phyloP scores from a whole-genome alignment of 2,888 invertebrate species.

The Mesorhabditis sp. region DNA sequence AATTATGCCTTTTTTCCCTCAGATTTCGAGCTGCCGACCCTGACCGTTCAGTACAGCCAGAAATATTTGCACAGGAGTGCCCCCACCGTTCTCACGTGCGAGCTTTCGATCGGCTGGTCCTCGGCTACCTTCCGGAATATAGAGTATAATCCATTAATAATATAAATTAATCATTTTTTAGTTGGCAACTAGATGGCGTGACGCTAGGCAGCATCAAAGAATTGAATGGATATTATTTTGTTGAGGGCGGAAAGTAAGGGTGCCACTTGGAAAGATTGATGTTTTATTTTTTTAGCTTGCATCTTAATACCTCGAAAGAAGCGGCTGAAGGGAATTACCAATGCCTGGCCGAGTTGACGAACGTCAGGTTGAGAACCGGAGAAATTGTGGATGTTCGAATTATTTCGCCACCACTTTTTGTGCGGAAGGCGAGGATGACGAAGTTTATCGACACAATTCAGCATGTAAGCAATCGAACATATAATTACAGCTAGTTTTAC shows the following conservation, averaged over 20 bases:
- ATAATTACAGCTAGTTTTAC: background rate
- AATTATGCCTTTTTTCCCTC: no score
- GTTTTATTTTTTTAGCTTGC: constrained; percentile 17
- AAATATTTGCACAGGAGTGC: constrained; percentile 27
- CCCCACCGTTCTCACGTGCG: constrained; percentile 32
- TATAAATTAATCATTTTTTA: constrained; percentile 2
- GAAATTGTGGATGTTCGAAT: constrained; percentile 36
- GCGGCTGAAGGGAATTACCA: constrained; percentile 49
- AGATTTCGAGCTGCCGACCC: constrained; percentile 34
- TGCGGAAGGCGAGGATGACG: constrained; percentile 47
- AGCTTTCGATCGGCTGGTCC: constrained; percentile 32
- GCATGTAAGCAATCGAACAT: constrained; percentile 28
- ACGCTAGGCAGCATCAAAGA: constrained; percentile 18
- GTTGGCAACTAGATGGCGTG: constrained; percentile 45
- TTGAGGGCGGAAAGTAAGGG: constrained; percentile 7
- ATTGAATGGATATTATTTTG: constrained; percentile 8
- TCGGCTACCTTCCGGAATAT: constrained; percentile 15
- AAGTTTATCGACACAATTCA: constrained; percentile 45
- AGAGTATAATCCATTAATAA: constrained; percentile 9
- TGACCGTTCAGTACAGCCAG: constrained; percentile 31
- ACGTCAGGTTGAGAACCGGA: constrained; percentile 38
- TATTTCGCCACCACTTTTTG: constrained; percentile 48
- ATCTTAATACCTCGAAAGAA: constrained; percentile 23
- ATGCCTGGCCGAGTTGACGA: constrained; percentile 40
- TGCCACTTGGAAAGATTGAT: background rate